phyloP scores from a whole-genome alignment of 2,113 vertebrate genomes.

The Grantiella picta region DNA sequence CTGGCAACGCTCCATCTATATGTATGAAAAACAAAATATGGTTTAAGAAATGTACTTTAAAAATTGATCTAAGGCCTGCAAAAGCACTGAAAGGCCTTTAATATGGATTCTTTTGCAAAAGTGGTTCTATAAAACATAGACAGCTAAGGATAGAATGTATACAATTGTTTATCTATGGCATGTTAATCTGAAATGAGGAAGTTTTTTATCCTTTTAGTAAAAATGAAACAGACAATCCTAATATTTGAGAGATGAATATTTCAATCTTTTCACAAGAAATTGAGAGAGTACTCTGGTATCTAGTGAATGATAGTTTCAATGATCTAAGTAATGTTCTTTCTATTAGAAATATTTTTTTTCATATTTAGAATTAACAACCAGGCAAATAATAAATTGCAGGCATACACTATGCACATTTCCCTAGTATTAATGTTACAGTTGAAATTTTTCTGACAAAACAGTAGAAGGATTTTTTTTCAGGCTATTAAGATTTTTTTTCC shows the following conservation, averaged over 20 bases:
- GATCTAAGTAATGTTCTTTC: not conserved
- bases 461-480: not conserved
- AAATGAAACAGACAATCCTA: not conserved
- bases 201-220: not conserved
- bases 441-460: not conserved
- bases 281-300: not conserved
- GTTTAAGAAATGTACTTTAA: constrained; percentile 12
- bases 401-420: not conserved
- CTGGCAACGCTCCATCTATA: not conserved
- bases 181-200: not conserved
- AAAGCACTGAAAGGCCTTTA: not conserved
- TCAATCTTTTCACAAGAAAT: not conserved
- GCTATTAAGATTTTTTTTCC: not conserved
- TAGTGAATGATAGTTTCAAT: not conserved
- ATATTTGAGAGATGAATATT: not conserved
- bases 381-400: not conserved
- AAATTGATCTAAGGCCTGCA: not conserved
- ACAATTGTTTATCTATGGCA: not conserved
- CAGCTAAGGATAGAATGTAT: not conserved
- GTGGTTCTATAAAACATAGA: not conserved
- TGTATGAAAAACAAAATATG: constrained; percentile 12
- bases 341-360: not conserved
- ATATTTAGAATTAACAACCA: not conserved
- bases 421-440: not conserved
- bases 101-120: not conserved